Evolutionary conservation across 2,113 vertebrate species (phyloP).

Genomic region (Phaethornis superciliosus): DNA sequence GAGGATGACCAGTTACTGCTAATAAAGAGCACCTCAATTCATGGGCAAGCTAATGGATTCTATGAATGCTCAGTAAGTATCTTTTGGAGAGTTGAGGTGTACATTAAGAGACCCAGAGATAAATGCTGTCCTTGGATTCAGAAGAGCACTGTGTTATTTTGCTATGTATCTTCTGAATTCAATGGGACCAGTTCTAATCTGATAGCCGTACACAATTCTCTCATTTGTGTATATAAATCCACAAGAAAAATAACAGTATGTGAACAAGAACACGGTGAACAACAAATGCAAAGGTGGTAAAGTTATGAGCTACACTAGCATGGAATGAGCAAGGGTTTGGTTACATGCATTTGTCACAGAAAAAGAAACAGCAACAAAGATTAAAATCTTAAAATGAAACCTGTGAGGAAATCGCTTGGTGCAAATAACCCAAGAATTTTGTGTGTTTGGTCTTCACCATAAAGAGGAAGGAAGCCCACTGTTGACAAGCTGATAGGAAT

Average conservation of each 20-base stretch:
- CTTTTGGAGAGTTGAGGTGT: neutral
- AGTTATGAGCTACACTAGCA: neutral
- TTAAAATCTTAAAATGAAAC: conserved; percentile 64
- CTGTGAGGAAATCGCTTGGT: conserved; percentile 81
- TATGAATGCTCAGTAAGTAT: neutral
- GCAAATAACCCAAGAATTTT: conserved; percentile 89
- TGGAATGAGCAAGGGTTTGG: neutral
- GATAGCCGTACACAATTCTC: neutral
- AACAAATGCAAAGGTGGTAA: neutral
- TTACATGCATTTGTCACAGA: neutral
- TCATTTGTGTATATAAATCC: neutral
- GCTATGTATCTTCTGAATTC: neutral
- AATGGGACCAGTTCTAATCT: neutral
- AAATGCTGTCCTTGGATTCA: neutral
- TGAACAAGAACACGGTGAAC: neutral
- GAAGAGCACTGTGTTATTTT: neutral
- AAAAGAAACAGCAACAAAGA: neutral
- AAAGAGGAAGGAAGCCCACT: conserved; percentile 85
- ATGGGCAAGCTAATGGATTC: neutral
- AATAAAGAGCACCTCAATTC: neutral
- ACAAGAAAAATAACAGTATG: neutral
- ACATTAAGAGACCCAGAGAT: neutral
- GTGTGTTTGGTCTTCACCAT: conserved; percentile 78
- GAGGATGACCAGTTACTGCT: neutral
- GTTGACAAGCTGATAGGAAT: conserved; percentile 80